Base-by-base conservation (phyloP, 2,113 vertebrate species). In the Dermatemys mawii region DNA sequence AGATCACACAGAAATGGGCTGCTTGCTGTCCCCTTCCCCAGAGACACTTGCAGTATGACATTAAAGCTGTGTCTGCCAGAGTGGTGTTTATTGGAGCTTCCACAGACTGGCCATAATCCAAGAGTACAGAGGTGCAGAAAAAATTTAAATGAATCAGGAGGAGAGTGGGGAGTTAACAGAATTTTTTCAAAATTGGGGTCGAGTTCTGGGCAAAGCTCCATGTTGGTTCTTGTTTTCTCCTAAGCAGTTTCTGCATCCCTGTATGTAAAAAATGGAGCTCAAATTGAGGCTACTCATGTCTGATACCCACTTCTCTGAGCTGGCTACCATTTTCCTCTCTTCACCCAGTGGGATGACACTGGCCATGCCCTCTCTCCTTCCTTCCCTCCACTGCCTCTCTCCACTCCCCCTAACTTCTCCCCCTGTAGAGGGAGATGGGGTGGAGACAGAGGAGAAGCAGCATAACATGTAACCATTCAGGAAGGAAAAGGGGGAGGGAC, bases 41-140 rank as follows among this genome's bases (percentile, higher is more conserved):
- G n/a, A 48, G 80, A 7, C 81, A 1, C 17, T 1, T 6, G 41
- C 60, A 67, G 88, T 78, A 32, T 54, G 93, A 54, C 90, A 95
- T 94, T 93, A 88, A 57, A 88, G 86, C 86, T 87, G 75, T 86
- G 57, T 90, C 95, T 95, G 87, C 87, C 75, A 76, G 70, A 83
- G 92, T 91, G 86, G 0, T 26, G 70, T 21, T 46, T 49, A 49
- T 60, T 19, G 94, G 95, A 81, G 7, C 85, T 79, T 82, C 78
- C 91, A 83, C 57, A 2, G 32, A 10, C 63, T 89, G 89, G 53
- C 29, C 0, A 0, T 26, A 11, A 57, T 54, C 83, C 35, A 46
- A 46, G 76, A 44, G 57, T 81, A 67, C 49, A 17, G 10, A 38
- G 78, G 49, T 70, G 19, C 17, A 83, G 81, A 46, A 38, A 35